A percentile compares a stretch with the other conserved stretches of the same genome.
Evolutionary conservation across 2,888 invertebrate genomes (phyloP).

Genomic region (Stenodema calcarata): DNA sequence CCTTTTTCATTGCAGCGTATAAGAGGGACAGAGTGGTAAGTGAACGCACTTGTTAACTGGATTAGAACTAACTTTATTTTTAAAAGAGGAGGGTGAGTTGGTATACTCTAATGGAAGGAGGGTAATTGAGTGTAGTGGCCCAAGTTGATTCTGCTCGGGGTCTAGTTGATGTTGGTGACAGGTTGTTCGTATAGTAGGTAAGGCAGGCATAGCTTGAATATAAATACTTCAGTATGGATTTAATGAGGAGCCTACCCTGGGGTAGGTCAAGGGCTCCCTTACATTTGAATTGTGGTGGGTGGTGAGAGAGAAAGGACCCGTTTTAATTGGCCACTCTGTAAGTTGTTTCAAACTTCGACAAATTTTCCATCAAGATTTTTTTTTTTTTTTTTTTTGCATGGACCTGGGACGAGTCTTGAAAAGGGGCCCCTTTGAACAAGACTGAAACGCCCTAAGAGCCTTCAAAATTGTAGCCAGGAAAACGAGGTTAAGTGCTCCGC

Average conservation of each 20-base stretch:
- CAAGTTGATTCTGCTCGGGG: too few relatives aligned
- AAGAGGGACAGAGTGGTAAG: too few relatives aligned
- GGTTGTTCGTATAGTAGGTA: background rate
- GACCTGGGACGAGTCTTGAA: background rate
- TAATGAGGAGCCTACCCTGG: background rate
- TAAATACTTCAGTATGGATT: background rate
- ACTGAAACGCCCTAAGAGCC: background rate
- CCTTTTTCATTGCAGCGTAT: too few relatives aligned
- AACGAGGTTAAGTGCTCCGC: background rate
- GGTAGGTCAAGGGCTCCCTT: background rate
- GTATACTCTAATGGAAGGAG: too few relatives aligned
- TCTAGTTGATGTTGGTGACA: too few relatives aligned
- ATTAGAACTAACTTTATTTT: too few relatives aligned
- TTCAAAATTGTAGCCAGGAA: background rate
- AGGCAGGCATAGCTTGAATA: background rate
- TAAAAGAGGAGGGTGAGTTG: too few relatives aligned
- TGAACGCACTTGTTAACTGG: too few relatives aligned
- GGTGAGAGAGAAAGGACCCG: background rate
- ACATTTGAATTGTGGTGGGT: background rate
- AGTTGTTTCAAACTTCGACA: background rate
- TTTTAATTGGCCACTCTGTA: background rate
- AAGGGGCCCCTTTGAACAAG: background rate
- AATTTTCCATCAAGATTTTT: background rate
- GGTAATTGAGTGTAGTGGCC: too few relatives aligned
- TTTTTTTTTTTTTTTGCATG: background rate